phyloP scores from a whole-genome alignment of 2,797 vertebrate species.

The Enteromius thamalakanensis region DNA sequence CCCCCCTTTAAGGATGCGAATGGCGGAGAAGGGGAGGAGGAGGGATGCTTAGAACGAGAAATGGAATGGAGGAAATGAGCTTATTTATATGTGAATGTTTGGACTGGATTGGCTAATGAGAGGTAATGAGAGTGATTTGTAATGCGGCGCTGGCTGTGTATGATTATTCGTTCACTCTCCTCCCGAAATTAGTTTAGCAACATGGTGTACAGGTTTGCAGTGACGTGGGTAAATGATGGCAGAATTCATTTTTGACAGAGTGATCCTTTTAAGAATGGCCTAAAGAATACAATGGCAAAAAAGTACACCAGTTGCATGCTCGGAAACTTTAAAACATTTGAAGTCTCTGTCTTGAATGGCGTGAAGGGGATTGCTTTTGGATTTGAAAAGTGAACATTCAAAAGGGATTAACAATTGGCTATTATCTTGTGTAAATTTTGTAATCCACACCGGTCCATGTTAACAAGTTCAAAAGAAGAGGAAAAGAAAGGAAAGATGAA shows the following conservation, averaged over 20 bases:
- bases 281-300: constrained; percentile 1
- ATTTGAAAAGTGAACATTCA: constrained; percentile 33
- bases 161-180: too few relatives aligned
- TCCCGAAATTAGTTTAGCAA: too few relatives aligned
- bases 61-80: too few relatives aligned
- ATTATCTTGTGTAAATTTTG: constrained; percentile 35
- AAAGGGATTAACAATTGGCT: constrained; percentile 39
- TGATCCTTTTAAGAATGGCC: not conserved
- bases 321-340: constrained; percentile 13
- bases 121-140: too few relatives aligned
- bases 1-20: too few relatives aligned
- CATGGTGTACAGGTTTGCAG: not conserved
- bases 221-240: not conserved
- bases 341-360: constrained; percentile 26
- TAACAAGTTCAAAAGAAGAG: constrained; percentile 46
- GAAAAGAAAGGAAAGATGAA: constrained; percentile 41
- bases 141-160: too few relatives aligned
- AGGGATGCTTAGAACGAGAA: too few relatives aligned
- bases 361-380: constrained; percentile 33
- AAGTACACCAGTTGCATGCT: constrained; percentile 27
- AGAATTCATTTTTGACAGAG: not conserved
- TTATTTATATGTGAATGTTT: too few relatives aligned
- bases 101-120: too few relatives aligned
- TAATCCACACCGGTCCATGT: constrained; percentile 49
- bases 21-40: too few relatives aligned